Evolutionary conservation across 2,888 invertebrate species (phyloP), one percentile per base, ranked within the genome.

Genomic region (Chrysolina haemoptera): DNA sequence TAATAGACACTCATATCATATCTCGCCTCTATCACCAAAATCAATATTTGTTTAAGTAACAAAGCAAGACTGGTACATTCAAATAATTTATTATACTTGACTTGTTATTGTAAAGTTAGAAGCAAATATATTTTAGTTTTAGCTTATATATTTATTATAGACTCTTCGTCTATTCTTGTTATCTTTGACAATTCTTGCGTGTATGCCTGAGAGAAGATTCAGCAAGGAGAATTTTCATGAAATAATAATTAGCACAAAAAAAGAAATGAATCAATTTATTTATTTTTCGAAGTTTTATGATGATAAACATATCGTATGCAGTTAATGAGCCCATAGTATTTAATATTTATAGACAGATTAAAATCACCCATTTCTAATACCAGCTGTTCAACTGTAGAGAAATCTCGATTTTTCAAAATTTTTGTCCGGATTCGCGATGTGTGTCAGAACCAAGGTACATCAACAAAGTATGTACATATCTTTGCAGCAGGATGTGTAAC

Each of bases 61-160:
- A 78, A 79, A 80, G 73, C 80, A 79, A 76, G 82, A 76, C 73
- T 75, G 74, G 76, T 71, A 75, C 72, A 78, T 70, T 77, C 63
- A 77, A 75, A 79, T 79, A 75, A 79, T 80, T 79, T 78, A 80
- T 80, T 80, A 80, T 80, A 80, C 77, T 80, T 81, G 74, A 82
- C 77, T 82, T 81, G 80, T 83, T 82, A 78, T 79, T 71, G 75
- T 81, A 81, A 76, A 73, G 75, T 79, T 81, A 79, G 79, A 79
- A 75, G 77, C 75, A 77, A 75, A 73, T 77, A 79, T 79, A 76
- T 79, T 79, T 78, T 78, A 79, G 75, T 78, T 79, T 75, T 81
- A 82, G 81, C 79, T 80, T 81, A 76, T 80, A 70, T 75, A 75
- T 75, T 74, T 71, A 75, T 75, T 62, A 71, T 71, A 66, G 75